phyloP scores from a whole-genome alignment of 2,888 invertebrate species.

The Dryomyza anilis region DNA sequence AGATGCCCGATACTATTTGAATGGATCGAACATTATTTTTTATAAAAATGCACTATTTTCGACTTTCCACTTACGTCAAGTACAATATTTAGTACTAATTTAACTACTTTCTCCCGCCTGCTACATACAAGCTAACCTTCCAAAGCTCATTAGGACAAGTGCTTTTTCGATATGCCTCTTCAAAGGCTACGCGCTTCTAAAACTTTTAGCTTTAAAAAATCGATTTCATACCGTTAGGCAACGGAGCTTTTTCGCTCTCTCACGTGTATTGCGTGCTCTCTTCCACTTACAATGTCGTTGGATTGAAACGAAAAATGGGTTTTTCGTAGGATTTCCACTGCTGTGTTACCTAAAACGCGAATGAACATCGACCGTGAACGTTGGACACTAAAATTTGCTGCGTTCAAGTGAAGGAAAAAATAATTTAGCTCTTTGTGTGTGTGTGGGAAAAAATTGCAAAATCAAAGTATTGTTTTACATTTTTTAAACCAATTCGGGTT shows the following conservation, averaged over 20 bases:
- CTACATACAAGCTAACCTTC: too few species aligned
- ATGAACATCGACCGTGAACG: conserved; percentile 60
- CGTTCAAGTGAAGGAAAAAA: conserved; percentile 46
- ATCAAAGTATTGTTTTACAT: not conserved
- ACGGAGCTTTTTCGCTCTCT: conserved; percentile 4
- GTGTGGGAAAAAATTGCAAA: too few species aligned
- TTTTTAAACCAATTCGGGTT: not conserved
- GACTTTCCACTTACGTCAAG: too few species aligned
- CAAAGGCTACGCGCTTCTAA: not conserved
- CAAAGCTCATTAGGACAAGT: not conserved
- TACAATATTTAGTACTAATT: too few species aligned
- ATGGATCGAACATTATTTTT: too few species aligned
- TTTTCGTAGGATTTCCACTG: conserved; percentile 51
- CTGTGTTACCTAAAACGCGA: conserved; percentile 55
- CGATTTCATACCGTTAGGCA: conserved; percentile 35
- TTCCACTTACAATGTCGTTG: not conserved
- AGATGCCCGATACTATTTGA: too few species aligned
- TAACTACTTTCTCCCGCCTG: too few species aligned
- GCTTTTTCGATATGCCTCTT: too few species aligned
- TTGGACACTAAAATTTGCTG: conserved; percentile 55
- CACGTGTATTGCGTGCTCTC: not conserved
- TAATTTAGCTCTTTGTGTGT: conserved; percentile 10
- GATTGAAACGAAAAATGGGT: conserved; percentile 37
- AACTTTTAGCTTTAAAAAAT: conserved; percentile 33
- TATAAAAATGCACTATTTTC: too few species aligned